These are phyloP conservation scores for Xanthorhoe designata DNA, from an alignment of 2,888 invertebrate species.

Conservation along the genomic window DNA sequence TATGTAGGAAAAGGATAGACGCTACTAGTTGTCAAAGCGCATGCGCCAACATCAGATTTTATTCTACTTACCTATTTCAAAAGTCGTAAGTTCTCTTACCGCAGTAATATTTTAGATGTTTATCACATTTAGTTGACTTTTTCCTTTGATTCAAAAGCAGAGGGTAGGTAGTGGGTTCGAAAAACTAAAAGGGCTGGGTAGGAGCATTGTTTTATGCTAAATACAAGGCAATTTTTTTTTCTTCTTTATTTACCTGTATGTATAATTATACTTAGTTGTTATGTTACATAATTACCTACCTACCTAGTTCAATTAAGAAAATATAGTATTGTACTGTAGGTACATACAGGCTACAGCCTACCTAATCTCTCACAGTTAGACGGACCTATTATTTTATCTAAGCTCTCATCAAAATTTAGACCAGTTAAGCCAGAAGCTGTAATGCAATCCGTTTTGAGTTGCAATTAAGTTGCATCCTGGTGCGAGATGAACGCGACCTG, in stretches of 20 bases:
- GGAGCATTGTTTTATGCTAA: no score
- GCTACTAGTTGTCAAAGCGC: slow-evolving; percentile 40
- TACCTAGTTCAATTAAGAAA: no score
- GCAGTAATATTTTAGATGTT: not conserved
- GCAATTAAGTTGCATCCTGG: slow-evolving; percentile 56
- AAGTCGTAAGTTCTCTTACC: not conserved
- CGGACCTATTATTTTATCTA: slow-evolving; percentile 7
- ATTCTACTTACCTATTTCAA: not conserved
- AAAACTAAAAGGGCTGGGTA: no score
- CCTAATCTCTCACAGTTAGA: not conserved
- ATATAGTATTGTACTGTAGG: no score
- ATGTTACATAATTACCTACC: no score
- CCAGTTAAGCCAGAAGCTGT: slow-evolving; percentile 30
- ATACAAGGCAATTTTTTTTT: no score
- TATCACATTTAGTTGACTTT: not conserved
- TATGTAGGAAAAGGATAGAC: slow-evolving; percentile 6
- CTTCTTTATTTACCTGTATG: no score
- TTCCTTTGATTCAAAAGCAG: not conserved
- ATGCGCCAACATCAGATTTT: slow-evolving; percentile 47
- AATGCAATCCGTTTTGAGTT: slow-evolving; percentile 35
- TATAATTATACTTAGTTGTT: no score
- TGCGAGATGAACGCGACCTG: slow-evolving; percentile 54
- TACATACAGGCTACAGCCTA: no score
- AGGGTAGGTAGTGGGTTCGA: not conserved
- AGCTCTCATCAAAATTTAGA: slow-evolving; percentile 9